Conservation (phyloP, 2,888 invertebrate species). For the Synanthedon andrenaeformis region DNA sequence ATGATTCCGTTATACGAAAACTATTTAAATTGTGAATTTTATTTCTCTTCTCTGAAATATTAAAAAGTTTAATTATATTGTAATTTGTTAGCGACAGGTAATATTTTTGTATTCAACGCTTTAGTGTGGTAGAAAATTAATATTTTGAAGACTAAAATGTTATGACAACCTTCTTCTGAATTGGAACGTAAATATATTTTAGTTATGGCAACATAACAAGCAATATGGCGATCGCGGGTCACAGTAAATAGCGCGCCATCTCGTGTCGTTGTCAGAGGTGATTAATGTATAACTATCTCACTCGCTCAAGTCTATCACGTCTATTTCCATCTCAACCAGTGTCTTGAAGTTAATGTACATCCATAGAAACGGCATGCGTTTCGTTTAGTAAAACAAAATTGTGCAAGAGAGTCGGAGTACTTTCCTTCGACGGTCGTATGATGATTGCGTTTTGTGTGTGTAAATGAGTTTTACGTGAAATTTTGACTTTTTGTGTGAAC, state of each 20-base stretch:
- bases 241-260: not conserved
- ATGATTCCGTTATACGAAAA: too few species aligned
- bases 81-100: too few species aligned
- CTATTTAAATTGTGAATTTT: too few species aligned
- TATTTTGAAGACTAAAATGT: too few species aligned
- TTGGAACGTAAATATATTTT: not conserved
- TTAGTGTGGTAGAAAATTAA: too few species aligned
- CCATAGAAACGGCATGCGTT: not conserved
- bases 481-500: constrained; percentile 17
- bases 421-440: constrained; percentile 42
- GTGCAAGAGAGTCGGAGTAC: constrained; percentile 20
- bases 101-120: too few species aligned
- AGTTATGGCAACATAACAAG: not conserved
- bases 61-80: too few species aligned
- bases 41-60: too few species aligned
- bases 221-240: not conserved
- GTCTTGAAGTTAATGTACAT: not conserved
- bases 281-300: not conserved
- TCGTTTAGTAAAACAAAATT: constrained; percentile 10
- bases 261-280: too few species aligned
- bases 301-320: not conserved
- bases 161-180: not conserved
- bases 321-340: not conserved
- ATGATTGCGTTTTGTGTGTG: constrained; percentile 33
- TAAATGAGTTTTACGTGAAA: constrained; percentile 28